A percentile compares a stretch with the other conserved stretches of the same genome.
phyloP scores from a whole-genome alignment of 2,888 invertebrate species.

The Microdon myrmicae region DNA sequence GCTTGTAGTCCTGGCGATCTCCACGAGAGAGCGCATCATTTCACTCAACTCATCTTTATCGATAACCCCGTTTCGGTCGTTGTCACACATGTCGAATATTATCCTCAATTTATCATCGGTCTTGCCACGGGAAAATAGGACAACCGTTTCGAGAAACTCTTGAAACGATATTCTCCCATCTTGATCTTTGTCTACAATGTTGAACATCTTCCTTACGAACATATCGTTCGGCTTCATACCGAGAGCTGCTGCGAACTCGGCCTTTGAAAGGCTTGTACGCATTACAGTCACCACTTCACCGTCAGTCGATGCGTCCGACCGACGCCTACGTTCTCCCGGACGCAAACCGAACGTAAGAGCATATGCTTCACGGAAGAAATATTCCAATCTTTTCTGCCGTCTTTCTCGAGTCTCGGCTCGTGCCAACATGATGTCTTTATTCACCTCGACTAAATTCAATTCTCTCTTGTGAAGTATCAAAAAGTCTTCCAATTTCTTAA shows the following conservation, averaged over 20 bases:
- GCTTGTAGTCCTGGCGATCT: constrained; percentile 91
- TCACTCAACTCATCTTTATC: constrained; percentile 93
- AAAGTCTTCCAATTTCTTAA: constrained; percentile 87
- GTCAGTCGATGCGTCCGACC: constrained; percentile 77
- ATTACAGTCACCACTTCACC: constrained; percentile 92
- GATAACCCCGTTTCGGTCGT: constrained; percentile 92
- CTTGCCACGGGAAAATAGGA: constrained; percentile 89
- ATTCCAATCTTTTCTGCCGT: constrained; percentile 89
- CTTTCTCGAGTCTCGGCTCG: constrained; percentile 94
- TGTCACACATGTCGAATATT: constrained; percentile 97
- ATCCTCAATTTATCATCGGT: constrained; percentile 93
- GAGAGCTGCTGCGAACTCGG: constrained; percentile 93
- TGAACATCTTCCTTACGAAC: constrained; percentile 97
- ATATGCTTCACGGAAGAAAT: constrained; percentile 96
- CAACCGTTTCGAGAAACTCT: constrained; percentile 94
- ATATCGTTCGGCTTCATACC: constrained; percentile 96
- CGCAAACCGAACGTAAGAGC: constrained; percentile 88
- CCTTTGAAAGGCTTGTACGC: constrained; percentile 89
- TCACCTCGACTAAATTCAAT: constrained; percentile 77
- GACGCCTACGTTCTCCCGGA: constrained; percentile 83
- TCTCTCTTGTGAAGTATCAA: constrained; percentile 84
- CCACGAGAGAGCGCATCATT: constrained; percentile 91
- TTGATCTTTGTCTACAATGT: constrained; percentile 93
- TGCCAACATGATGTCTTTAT: constrained; percentile 84
- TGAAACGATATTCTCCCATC: constrained; percentile 94